Evolutionary conservation across 2,797 vertebrate species (phyloP).

Genomic region (Oophaga sylvatica): DNA sequence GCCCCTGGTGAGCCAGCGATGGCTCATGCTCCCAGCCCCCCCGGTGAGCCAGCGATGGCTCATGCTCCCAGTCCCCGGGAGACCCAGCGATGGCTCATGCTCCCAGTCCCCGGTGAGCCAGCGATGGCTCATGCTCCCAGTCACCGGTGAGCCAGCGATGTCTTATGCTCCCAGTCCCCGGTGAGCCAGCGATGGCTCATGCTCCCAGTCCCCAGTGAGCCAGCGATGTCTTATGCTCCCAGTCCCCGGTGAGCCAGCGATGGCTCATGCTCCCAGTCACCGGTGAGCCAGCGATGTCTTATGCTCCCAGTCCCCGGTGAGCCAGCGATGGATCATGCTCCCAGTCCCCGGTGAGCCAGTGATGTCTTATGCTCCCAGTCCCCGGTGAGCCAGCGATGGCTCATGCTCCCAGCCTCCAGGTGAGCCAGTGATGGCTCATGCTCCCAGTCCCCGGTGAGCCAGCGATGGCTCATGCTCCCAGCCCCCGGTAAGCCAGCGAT

Average conservation of each 20-base stretch:
- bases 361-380: not conserved
- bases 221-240: not conserved
- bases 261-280: not conserved
- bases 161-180: not conserved
- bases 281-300: too few species aligned
- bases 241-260: not conserved
- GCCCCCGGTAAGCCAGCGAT: too few species aligned
- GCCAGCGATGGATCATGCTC: rapidly evolving
- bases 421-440: too few species aligned
- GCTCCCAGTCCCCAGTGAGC: not conserved
- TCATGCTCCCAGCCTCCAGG: not conserved
- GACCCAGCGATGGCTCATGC: not conserved
- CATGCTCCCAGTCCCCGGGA: too few species aligned
- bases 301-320: not conserved
- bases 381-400: not conserved
- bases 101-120: not conserved
- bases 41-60: too few species aligned
- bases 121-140: not conserved
- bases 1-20: too few species aligned
- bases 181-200: not conserved
- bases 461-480: not conserved
- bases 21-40: not conserved
- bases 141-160: not conserved
- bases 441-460: not conserved
- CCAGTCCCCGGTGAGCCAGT: not conserved